phyloP scores from a whole-genome alignment of 2,888 invertebrate genomes.

The Didymodactylos carnosus region DNA sequence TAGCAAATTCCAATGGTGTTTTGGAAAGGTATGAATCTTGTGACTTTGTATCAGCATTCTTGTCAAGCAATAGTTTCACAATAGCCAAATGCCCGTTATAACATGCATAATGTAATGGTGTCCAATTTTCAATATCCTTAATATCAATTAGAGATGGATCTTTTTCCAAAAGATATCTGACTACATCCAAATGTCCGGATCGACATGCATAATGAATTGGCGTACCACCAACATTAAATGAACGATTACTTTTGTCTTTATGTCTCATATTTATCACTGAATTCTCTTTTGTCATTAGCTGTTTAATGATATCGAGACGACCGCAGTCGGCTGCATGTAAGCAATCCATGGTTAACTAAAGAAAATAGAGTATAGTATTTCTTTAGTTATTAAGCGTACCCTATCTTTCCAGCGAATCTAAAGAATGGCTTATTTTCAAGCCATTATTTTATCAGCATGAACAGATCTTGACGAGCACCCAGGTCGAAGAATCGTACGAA shows the following conservation, averaged over 20 bases:
- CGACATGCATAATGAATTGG: neutral
- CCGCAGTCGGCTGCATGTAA: neutral
- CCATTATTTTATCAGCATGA: too few species aligned
- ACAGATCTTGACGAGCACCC: too few species aligned
- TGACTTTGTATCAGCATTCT: neutral
- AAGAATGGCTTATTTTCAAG: too few species aligned
- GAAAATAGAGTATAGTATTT: too few species aligned
- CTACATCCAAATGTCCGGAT: neutral
- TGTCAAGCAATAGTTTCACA: neutral
- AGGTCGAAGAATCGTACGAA: too few species aligned
- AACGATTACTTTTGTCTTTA: neutral
- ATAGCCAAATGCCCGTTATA: neutral
- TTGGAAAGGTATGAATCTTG: neutral
- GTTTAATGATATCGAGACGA: neutral
- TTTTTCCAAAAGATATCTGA: neutral
- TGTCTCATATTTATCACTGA: neutral
- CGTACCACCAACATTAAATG: neutral
- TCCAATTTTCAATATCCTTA: neutral
- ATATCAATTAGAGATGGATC: neutral
- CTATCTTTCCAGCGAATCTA: too few species aligned
- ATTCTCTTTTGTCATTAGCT: neutral
- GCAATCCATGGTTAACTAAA: neutral
- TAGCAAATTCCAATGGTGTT: neutral
- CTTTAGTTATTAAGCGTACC: too few species aligned
- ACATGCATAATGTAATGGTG: neutral